phyloP scores from a whole-genome alignment of 2,797 vertebrate genomes.

The Oreochromis grahami region DNA sequence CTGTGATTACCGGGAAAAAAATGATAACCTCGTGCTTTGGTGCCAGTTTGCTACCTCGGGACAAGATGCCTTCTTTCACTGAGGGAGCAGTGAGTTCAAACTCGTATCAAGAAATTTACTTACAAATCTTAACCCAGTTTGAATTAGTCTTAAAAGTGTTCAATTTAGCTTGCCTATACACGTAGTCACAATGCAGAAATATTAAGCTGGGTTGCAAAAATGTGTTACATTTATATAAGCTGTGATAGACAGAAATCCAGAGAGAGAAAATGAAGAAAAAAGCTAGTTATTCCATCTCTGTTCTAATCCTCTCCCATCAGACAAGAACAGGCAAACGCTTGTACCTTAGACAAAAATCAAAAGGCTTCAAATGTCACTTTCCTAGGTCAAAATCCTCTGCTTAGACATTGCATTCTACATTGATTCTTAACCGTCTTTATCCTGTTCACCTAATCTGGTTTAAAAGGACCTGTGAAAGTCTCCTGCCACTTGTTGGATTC shows the following conservation, averaged over 20 bases:
- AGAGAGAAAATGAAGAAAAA: not conserved
- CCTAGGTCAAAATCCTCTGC: not conserved
- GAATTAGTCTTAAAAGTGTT: not conserved
- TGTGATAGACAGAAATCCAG: not conserved
- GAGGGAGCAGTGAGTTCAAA: not conserved
- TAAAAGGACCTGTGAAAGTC: not conserved
- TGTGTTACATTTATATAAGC: not conserved
- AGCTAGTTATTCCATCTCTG: not conserved
- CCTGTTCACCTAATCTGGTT: not conserved
- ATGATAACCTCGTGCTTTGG: not conserved
- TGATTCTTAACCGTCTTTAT: not conserved
- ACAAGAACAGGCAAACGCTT: not conserved
- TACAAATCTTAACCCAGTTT: not conserved
- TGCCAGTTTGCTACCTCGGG: not conserved
- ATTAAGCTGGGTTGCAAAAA: not conserved
- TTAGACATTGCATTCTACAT: not conserved
- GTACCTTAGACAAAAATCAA: not conserved
- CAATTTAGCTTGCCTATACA: not conserved
- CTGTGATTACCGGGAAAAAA: rapidly evolving
- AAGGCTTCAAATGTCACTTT: not conserved
- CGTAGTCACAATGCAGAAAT: not conserved
- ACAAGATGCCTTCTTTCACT: not conserved
- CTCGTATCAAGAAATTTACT: not conserved
- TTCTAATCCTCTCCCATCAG: not conserved
- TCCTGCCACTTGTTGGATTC: not conserved